A percentile compares a stretch with the other conserved stretches of the same genome.
These are phyloP conservation scores for Oeneis ivallda DNA, from an alignment of 2,888 invertebrate genomes.

Conservation along the genomic window DNA sequence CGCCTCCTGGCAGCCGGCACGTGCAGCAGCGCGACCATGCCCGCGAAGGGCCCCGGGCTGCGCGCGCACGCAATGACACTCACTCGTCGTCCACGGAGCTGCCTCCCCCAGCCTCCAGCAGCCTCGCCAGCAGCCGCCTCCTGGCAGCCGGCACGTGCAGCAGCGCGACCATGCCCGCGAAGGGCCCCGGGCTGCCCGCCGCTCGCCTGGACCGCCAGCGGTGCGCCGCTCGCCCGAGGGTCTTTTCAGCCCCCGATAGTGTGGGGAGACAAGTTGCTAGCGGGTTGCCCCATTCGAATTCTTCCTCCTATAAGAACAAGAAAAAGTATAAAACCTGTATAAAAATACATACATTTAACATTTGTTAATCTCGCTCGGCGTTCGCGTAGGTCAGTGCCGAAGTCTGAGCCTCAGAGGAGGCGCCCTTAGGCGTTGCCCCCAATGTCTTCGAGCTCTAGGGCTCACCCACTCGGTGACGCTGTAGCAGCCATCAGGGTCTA, in stretches of 20 bases:
- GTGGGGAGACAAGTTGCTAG: slow-evolving; percentile 78
- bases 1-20: no score
- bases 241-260: slow-evolving; percentile 67
- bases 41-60: no score
- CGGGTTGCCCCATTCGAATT: slow-evolving; percentile 93
- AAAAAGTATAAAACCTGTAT: not conserved
- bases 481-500: no score
- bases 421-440: no score
- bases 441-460: no score
- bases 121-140: slow-evolving; percentile 83
- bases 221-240: slow-evolving; percentile 82
- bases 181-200: slow-evolving; percentile 71
- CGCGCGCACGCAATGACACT: slow-evolving; percentile 57
- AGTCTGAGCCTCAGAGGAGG: no score
- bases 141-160: slow-evolving; percentile 83
- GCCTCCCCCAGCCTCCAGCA: slow-evolving; percentile 91
- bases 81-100: slow-evolving; percentile 83
- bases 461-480: no score
- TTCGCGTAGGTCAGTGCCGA: no score
- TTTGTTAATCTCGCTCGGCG: no score
- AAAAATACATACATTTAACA: no score
- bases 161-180: slow-evolving; percentile 78
- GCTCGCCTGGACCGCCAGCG: slow-evolving; percentile 85
- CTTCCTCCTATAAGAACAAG: slow-evolving; percentile 84
- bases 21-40: no score